Conservation (phyloP, 1,140 invertebrate species). For the Drosophila cardini region DNA sequence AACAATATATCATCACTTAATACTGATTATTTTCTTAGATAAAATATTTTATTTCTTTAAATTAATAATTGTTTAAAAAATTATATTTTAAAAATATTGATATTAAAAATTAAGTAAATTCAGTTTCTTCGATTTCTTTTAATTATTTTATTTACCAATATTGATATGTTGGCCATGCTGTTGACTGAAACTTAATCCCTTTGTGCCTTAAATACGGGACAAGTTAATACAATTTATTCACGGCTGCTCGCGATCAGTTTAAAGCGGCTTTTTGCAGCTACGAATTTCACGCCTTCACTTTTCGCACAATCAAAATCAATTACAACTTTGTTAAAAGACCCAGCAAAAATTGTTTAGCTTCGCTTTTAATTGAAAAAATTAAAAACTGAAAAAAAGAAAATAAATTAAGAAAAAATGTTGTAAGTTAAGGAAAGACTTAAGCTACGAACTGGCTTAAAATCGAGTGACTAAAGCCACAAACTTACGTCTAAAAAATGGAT, state of each 20-base stretch:
- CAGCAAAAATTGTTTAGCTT: conserved; percentile 62
- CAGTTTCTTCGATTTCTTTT: too few species aligned
- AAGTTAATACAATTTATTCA: conserved; percentile 9
- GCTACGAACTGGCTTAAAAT: neutral
- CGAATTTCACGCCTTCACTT: conserved; percentile 61
- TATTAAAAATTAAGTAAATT: too few species aligned
- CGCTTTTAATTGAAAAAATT: conserved; percentile 62
- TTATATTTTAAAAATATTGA: too few species aligned
- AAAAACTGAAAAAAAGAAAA: neutral
- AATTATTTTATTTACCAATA: too few species aligned
- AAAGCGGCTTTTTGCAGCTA: neutral
- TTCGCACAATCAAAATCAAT: conserved; percentile 51
- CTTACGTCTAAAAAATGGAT: conserved; percentile 7
- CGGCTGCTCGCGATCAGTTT: neutral
- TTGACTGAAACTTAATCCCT: neutral
- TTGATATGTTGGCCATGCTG: too few species aligned
- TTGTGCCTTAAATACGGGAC: neutral
- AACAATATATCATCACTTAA: too few species aligned
- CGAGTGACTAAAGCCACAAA: conserved; percentile 39
- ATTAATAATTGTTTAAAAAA: too few species aligned
- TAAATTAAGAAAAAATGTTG: neutral
- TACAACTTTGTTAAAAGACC: conserved; percentile 61
- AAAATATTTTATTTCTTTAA: too few species aligned
- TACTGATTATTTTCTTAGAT: too few species aligned
- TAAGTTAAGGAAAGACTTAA: neutral